Base-by-base conservation (phyloP, 1,140 invertebrate genomes). In the Oryctes rhinoceros region DNA sequence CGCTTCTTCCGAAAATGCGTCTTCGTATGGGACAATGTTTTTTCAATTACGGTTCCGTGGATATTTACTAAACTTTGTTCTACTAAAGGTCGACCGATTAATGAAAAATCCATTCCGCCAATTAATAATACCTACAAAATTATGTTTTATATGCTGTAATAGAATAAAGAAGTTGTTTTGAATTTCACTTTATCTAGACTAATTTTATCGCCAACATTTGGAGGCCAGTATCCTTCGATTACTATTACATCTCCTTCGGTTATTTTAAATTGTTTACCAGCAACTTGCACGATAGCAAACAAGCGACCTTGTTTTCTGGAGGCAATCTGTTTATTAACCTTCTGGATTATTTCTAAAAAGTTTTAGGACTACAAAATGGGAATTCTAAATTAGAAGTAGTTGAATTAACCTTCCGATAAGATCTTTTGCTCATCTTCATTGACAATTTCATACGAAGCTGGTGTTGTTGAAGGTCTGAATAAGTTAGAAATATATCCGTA, bases 21-120 rank as follows among this genome's bases (percentile, higher is more conserved):
- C 86, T 94, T 95, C 0, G 94, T 96, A 83, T 96, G 92, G 0
- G 95, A 96, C 1, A 98, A 88, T 0, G 94, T 96, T 88, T 98
- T 98, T 82, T 97, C 96, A 74, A 98, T 93, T 6, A 98, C 92
- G 47, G 96, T 97, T 0, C 94, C 96, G 81, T 95, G 92, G 0
- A 98, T 90, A 75, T 90, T 88, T 0, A 96, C 94, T 44, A 96
- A 86, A 75, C 93, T 93, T 37, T 90, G 89, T 85, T 95, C 93
- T 9, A 98, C 88, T 15, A 98, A 81, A 0, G 97, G 97, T 76
- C 92, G 88, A 62, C 97, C 96, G 81, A 98, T 89, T 0, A 98
- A 85, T 7, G 96, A 94, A 82, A 98, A 98, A 87, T 98, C 95
- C 81, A 90, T 91, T n/a, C 92, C 91, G 1, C 95, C 97, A 44